Evolutionary conservation across 2,888 invertebrate genomes (phyloP), one percentile per base, ranked within the genome.

Genomic region (Rambutsinella grinnellia): DNA sequence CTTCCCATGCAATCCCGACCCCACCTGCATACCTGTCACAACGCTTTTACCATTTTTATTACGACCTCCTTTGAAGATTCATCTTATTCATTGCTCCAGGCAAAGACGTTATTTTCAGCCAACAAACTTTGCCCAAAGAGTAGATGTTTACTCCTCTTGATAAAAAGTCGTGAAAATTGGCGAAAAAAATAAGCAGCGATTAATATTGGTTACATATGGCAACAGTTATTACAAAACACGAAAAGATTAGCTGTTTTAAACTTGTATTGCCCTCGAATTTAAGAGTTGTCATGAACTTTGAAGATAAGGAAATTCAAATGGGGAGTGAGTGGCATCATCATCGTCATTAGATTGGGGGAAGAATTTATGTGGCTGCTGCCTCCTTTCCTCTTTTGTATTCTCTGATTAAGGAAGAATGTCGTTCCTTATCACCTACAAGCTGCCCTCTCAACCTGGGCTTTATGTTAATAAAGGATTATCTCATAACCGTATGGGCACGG

Each of bases 1-100:
- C 28, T 44, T 65, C 19, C 23, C 19, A 54, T n/a, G 21, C 17
- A 36, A 27, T 67, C n/a, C 54, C 54, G 23, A 74, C 74, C 74
- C 74, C 60, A 74, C 74, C 74, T 74, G 74, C 17, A 74, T 74
- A 60, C 54, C 74, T 74, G 74, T 74, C 74, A 74, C 61, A 72
- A 65, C 36, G 23, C 58, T 46, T 36, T 66, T 60, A 44, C 47
- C 28, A 28, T 66, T 66, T 66, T 74, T 74, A 74, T 74, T 66
- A 66, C 74, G 74, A 74, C 74, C 74, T 74, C 74, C 74, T 51
- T 66, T 60, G 66, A 74, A 66, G 65, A 66, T 66, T 49, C 66
- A 74, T 74, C 66, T 74, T 61, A 28, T 51, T 24, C 36, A 49
- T 47, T 27, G 66, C 74, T 74, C 66, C 74, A 65, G 71, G 71